Evolutionary conservation across 2,888 invertebrate species (phyloP).

Genomic region (Amphipyra tragopoginis): DNA sequence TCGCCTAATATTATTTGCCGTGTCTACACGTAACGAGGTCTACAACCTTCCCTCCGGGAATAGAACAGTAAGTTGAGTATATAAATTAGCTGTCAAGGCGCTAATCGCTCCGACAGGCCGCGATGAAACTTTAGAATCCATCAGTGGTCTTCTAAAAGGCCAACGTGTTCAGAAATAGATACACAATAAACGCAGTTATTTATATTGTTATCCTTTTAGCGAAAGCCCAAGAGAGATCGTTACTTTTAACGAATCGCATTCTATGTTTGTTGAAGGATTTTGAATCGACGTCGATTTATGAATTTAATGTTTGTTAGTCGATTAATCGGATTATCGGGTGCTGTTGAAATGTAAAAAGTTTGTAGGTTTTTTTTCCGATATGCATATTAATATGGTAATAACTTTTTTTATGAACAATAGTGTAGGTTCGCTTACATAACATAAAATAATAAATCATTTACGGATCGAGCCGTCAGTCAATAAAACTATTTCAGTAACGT

Average conservation of each 20-base stretch:
- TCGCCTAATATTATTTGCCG: constrained; percentile 56
- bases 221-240: constrained; percentile 64
- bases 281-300: constrained; percentile 60
- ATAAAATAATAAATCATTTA: no score
- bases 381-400: constrained; percentile 1
- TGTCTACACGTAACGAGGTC: constrained; percentile 70
- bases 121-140: constrained; percentile 88
- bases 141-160: constrained; percentile 85
- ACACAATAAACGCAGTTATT: constrained; percentile 81
- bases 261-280: constrained; percentile 72
- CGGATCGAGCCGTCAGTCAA: no score
- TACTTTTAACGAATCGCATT: constrained; percentile 77
- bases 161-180: constrained; percentile 82
- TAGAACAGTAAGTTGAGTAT: constrained; percentile 89
- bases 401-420: not conserved
- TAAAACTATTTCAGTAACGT: no score
- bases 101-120: constrained; percentile 89
- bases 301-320: constrained; percentile 21
- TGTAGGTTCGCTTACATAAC: no score
- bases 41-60: constrained; percentile 78
- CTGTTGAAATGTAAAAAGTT: constrained; percentile 8
- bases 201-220: constrained; percentile 84
- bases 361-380: not conserved
- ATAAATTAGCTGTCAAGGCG: constrained; percentile 89
- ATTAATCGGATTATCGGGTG: constrained; percentile 32